phyloP scores from a whole-genome alignment of 92 coral and sea anemone species.

The Actinostola sp. region DNA sequence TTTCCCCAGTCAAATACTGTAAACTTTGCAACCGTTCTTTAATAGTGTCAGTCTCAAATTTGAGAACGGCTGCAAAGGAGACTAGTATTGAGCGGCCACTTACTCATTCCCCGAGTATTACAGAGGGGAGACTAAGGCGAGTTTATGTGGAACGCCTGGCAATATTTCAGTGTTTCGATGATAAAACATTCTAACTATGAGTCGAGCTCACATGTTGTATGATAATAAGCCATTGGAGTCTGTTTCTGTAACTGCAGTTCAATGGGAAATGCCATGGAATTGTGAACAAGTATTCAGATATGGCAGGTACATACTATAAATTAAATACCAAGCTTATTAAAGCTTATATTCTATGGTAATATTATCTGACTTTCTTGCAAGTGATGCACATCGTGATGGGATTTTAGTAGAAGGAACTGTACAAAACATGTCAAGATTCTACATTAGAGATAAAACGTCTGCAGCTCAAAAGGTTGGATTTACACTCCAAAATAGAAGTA shows the following conservation, averaged over 20 bases:
- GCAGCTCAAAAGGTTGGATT: constrained; percentile 54
- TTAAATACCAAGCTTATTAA: not conserved
- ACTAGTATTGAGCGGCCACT: too few species aligned
- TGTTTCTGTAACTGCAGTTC: constrained; percentile 65
- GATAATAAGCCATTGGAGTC: constrained; percentile 80
- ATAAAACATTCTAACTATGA: constrained; percentile 44
- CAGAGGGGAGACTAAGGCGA: constrained; percentile 2
- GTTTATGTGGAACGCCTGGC: constrained; percentile 34
- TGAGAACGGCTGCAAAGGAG: too few species aligned
- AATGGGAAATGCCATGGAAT: constrained; percentile 71
- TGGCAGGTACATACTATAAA: constrained; percentile 5
- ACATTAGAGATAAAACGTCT: constrained; percentile 63
- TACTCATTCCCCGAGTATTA: not conserved
- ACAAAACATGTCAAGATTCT: constrained; percentile 64
- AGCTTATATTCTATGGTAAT: not conserved
- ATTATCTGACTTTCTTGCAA: not conserved
- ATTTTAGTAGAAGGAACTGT: constrained; percentile 71
- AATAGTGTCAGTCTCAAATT: too few species aligned
- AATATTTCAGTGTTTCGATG: not conserved
- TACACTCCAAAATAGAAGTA: too few species aligned
- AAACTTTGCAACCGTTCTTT: too few species aligned
- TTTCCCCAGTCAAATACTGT: too few species aligned
- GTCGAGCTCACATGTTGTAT: constrained; percentile 89
- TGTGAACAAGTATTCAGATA: constrained; percentile 56
- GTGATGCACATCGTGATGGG: constrained; percentile 31